Conservation (phyloP, 2,113 vertebrate genomes). For the Myrmecophaga tridactyla region DNA sequence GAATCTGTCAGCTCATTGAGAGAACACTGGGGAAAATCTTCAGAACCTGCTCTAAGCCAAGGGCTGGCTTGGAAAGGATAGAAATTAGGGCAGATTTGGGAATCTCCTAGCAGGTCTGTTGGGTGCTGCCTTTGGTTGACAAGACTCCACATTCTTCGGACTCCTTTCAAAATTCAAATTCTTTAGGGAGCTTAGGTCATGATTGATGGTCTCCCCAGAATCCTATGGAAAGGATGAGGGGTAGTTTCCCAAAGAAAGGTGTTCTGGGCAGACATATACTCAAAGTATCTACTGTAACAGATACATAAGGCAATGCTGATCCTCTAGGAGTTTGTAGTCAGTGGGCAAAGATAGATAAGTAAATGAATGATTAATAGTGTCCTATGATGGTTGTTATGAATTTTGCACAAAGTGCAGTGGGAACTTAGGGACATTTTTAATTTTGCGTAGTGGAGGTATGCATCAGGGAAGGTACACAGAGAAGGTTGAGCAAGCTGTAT, state of each 20-base stretch:
- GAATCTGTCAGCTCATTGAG: neutral
- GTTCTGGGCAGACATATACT: neutral
- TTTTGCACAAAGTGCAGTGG: neutral
- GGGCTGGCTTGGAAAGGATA: neutral
- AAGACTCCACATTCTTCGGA: neutral
- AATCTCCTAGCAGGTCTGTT: neutral
- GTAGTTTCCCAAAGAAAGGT: neutral
- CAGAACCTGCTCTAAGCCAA: neutral
- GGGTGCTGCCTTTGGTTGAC: fast-evolving
- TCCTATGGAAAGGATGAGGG: neutral
- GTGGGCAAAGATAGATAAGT: too few relatives aligned
- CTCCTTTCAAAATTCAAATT: neutral
- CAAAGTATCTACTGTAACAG: neutral
- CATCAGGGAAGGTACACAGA: neutral
- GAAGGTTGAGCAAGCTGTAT: neutral
- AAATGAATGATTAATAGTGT: neutral
- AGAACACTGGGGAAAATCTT: neutral
- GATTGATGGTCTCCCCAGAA: neutral
- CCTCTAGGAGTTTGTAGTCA: neutral
- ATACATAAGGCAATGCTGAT: too few relatives aligned
- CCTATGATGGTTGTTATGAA: neutral
- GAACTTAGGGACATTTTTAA: neutral
- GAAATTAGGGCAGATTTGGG: neutral
- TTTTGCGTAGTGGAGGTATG: neutral
- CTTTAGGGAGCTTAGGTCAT: neutral